Base-by-base conservation (phyloP, 2,113 vertebrate genomes). In the Pongo pygmaeus region DNA sequence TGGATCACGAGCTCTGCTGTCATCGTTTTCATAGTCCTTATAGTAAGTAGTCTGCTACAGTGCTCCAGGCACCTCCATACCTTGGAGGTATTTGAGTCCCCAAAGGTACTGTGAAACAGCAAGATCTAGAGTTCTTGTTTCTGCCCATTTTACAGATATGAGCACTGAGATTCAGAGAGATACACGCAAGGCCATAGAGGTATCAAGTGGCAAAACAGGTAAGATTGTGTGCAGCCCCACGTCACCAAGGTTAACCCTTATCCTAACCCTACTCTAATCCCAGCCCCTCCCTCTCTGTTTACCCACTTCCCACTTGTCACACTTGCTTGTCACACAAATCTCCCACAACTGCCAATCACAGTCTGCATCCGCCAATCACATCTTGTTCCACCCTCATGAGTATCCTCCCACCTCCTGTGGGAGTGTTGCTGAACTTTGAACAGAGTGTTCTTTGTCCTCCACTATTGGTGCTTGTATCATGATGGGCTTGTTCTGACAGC, bases 341-440 rank as follows among this genome's bases (percentile, higher is more conserved):
- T 52, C 61, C 32, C 67, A 23, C 23, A 52, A 5, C 13, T 38
- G 55, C 8, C 50, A 84, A 61, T 78, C 57, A 69, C 48, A 69
- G 55, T 46, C 64, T 30, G 4, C 0, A 64, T 4, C 48, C 3
- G 6, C 40, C 74, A 46, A 80, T 59, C 78, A 70, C 13, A 18
- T 25, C 5, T 40, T 67, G 6, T 8, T 20, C 52, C 8, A 23
- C 14, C 17, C 18, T 25, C 27, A 25, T 10, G 23, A 78, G 52
- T 57, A 50, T 4, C 1, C 38, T 6, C 12, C 43, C 5, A 52
- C 32, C n/a, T 8, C 69, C 59, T 35, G 0, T 0, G 3, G 5
- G 30, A 38, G 48, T n/a, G 61, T 38, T 50, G 30, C 35, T 17
- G 7, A 95, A 78, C 59, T 35, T 67, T 1, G 22, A 55, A 32